Percentiles rank a stretch among this genome's conserved stretches.
phyloP scores from a whole-genome alignment of 2,797 vertebrate genomes.

The Galaxias olidus region DNA sequence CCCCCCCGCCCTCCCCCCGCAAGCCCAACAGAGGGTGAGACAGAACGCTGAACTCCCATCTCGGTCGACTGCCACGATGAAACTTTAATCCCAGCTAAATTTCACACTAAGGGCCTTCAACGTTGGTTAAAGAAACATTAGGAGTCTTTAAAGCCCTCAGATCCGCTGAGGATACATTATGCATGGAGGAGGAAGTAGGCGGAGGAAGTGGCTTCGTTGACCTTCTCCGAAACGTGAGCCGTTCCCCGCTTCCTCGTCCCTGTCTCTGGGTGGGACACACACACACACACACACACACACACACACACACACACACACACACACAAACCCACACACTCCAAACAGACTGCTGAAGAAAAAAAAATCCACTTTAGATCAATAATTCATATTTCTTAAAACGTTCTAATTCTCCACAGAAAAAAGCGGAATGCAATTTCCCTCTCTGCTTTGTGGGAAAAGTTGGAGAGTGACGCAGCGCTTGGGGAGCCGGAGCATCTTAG shows the following conservation, averaged over 20 bases:
- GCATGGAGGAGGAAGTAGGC: conserved; percentile 41
- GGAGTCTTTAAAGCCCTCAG: conserved; percentile 65
- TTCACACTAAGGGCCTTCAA: conserved; percentile 65
- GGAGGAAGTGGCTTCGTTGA: conserved; percentile 56
- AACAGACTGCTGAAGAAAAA: conserved; percentile 49
- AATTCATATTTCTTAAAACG: conserved; percentile 75
- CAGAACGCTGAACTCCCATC: conserved; percentile 50
- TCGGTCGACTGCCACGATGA: conserved; percentile 67
- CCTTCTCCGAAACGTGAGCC: conserved; percentile 55
- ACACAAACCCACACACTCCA: conserved; percentile 18
- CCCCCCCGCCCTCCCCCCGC: conserved; percentile 63
- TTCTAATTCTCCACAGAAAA: conserved; percentile 70
- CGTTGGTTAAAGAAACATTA: conserved; percentile 65
- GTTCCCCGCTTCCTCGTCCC: conserved; percentile 39
- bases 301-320: conserved; percentile 9
- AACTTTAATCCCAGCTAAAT: conserved; percentile 74
- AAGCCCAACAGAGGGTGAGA: conserved; percentile 54
- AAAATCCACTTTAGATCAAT: conserved; percentile 74
- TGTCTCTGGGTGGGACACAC: conserved; percentile 24
- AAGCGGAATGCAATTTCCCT: conserved; percentile 62
- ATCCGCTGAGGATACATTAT: conserved; percentile 72
- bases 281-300: conserved; percentile 21
- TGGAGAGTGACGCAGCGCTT: conserved; percentile 46
- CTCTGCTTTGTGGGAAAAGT: conserved; percentile 60
- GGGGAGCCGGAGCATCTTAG: conserved; percentile 43